Base-by-base conservation (phyloP, 2,113 vertebrate species). In the Onychostoma macrolepis region DNA sequence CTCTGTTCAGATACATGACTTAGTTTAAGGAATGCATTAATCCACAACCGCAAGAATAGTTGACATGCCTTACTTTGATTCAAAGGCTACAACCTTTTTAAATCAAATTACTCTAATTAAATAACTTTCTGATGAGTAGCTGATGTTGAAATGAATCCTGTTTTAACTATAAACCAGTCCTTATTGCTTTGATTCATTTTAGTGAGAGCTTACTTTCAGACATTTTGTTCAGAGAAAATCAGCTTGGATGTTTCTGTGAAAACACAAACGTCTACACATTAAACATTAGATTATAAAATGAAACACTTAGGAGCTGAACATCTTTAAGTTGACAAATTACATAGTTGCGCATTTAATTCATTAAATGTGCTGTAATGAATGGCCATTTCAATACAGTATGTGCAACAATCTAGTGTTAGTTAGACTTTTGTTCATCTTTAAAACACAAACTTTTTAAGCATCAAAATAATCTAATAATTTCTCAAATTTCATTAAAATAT, bases 81-180 rank as follows among this genome's bases (percentile, higher is more conserved):
- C 50, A 24, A 61, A 58, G 43, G 41, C 84, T 85, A 58, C 76
- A 71, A 82, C 6, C 21, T 85, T 50, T 80, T 88, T 58, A 65
- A 86, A 88, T 86, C 17, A 12, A 88, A 86, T 86, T 83, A 86
- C 28, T 74, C 50, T 56, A 83, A 83, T 72, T 86, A 82, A 67
- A 78, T 75, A 48, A 56, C 24, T 56, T 45, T 28, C 19, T 71
- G 58, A 61, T 12, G 6, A 71, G 84, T n/a, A 67, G 11, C 67
- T 61, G 50, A 72, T 83, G 69, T 82, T 85, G 58, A 80, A 85
- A 76, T 45, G n/a, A 80, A 85, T 58, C 67, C 53, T 78, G 58
- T 43, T 36, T 36, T 53, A 78, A 13, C 38, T 28, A 38, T 72
- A 80, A 26, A 24, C 3, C 15, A 15, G 50, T 65, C 24, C 53